Percentiles rank a stretch among this genome's conserved stretches.
These are phyloP conservation scores for Zygaena filipendulae DNA, from an alignment of 2,888 invertebrate genomes.

Conservation along the genomic window DNA sequence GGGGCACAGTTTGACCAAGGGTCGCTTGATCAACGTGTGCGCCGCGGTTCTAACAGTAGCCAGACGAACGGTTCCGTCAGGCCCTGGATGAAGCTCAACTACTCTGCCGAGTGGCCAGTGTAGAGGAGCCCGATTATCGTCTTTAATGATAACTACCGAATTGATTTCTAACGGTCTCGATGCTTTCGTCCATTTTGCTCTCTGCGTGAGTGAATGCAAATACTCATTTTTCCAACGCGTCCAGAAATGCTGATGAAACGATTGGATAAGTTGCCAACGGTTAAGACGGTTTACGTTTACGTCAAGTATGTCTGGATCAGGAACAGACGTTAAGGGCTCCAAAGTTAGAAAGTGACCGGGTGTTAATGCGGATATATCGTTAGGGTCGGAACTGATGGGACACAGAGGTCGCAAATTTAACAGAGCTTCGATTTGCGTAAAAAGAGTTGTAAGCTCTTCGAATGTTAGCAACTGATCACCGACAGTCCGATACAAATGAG, in stretches of 20 bases:
- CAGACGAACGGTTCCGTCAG: slow-evolving; percentile 5
- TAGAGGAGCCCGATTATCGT: background rate
- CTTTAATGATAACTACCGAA: slow-evolving; percentile 7
- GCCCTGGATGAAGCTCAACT: slow-evolving; percentile 4
- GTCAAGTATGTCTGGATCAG: slow-evolving; percentile 5
- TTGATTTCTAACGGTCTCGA: slow-evolving; percentile 6
- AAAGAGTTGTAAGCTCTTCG: slow-evolving; percentile 8
- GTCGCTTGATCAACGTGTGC: slow-evolving; percentile 1
- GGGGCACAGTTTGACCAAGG: slow-evolving; percentile 7
- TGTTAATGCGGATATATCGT: slow-evolving; percentile 2
- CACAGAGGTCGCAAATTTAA: slow-evolving; percentile 5
- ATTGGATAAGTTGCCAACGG: slow-evolving; percentile 10
- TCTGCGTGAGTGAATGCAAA: slow-evolving; percentile 9
- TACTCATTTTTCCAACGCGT: slow-evolving; percentile 10
- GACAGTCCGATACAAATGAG: slow-evolving; percentile 8
- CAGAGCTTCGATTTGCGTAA: slow-evolving; percentile 8
- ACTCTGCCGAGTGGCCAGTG: slow-evolving; percentile 4
- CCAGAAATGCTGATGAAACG: slow-evolving; percentile 11
- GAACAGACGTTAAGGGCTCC: slow-evolving; percentile 6
- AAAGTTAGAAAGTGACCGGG: slow-evolving; percentile 7
- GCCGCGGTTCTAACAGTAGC: slow-evolving; percentile 4
- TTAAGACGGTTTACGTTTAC: slow-evolving; percentile 3
- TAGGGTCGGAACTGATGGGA: slow-evolving; percentile 2
- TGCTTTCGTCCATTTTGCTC: slow-evolving; percentile 12
- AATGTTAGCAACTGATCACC: slow-evolving; percentile 10